Base-by-base conservation (phyloP, 2,797 vertebrate genomes). In the Enteromius unitaeniatus region DNA sequence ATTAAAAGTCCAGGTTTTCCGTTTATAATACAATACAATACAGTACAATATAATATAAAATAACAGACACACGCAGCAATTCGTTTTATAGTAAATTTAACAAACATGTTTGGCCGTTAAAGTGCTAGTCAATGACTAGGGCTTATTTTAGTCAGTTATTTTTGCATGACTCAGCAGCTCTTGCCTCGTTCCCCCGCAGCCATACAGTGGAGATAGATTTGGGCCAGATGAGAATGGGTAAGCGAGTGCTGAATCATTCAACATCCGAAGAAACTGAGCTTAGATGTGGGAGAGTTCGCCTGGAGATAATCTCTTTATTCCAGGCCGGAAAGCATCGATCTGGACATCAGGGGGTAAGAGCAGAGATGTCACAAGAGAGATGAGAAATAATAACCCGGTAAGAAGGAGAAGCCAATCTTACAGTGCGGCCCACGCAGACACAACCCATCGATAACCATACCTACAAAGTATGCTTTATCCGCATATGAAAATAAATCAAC, bases 251-350 rank as follows among this genome's bases (percentile, higher is more conserved):
- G 86, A 92, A 92, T 89, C 85, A 88, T 89, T 88, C 86, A 88
- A 86, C 90, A 92, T 92, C 89, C 49, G 58, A 88, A 88, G 91
- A 89, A 92, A 87, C 88, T 87, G 89, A 83, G 90, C 92, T 88
- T 88, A 92, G 92, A 91, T 89, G 87, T 64, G 81, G 83, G 86
- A 87, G 89, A 85, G 87, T 83, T 89, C 74, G 87, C 51, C 88
- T 84, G 90, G 87, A 86, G 82, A 87, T 95, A 94, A 95, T 94
- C 92, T 91, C 86, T 91, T 94, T 93, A 93, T 92, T 94, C 92
- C 91, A 85, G 89, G 84, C 92, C 60, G 86, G 89, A 93, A 93
- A 91, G 91, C 93, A 92, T 85, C 87, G 92, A 93, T 94, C 91
- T 93, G 86, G 82, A 89, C 85, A 78, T 84, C 72, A 73, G 81